Base-by-base conservation (phyloP, 2,797 vertebrate genomes). In the Microhierax caerulescens region DNA sequence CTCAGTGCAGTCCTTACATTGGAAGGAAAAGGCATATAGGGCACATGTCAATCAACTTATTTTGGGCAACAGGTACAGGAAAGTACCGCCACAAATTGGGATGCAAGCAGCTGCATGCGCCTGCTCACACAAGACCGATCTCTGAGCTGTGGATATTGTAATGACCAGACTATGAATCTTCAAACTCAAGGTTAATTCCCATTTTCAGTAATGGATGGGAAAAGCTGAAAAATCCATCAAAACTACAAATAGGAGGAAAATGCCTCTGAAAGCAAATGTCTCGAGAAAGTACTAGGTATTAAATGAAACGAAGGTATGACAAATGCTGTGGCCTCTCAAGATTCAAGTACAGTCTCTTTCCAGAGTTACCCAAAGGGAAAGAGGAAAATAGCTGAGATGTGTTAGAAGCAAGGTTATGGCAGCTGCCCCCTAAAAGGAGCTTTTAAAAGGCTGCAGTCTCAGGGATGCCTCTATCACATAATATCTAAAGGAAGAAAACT, bases 181-280 rank as follows among this genome's bases (percentile, higher is more conserved):
- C 93, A 92, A 74, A 93, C 68, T 88, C 90, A 93, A 94, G 92
- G 94, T 94, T 96, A 95, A 96, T 96, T 96, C 92, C 68, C 9
- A 7, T 83, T 85, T 65, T 64, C 70, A 48, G 68, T 80, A 92
- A 93, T 36, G 68, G 81, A 97, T 95, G 92, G 64, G 45, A 68
- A 94, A 93, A 95, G 68, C 47, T 90, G 68, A 79, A 92, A 92
- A 89, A 96, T 97, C 86, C 78, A 94, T 89, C 94, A 97, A 85
- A 89, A 61, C 64, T 65, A 80, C 84, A 97, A 89, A 94, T 16
- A 57, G 81, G 37, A 85, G 39, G 60, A 75, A 83, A 96, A 95
- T 0, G 6, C 34, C 57, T 93, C 73, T 83, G 85, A 88, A 95
- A 93, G 65, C 41, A 80, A 95, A 94, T 61, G 78, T 76, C 64